Evolutionary conservation across 2,888 invertebrate species (phyloP).

Genomic region (Ryuthela nishihirai): DNA sequence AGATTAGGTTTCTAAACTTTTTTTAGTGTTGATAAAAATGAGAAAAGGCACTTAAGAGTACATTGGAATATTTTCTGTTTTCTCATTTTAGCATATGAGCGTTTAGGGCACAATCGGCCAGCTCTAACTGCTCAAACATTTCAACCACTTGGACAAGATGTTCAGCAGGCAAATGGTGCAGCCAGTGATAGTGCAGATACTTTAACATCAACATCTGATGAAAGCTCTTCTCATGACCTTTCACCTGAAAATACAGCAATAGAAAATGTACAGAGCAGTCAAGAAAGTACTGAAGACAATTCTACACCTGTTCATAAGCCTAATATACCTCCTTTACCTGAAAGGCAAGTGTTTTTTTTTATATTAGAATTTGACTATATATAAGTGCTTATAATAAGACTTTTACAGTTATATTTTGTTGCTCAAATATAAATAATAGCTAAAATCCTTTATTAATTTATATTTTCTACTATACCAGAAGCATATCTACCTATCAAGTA

Average conservation of each 20-base stretch:
- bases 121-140: slow-evolving; percentile 83
- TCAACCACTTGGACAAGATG: slow-evolving; percentile 64
- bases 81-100: slow-evolving; percentile 78
- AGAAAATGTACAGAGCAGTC: too few relatives aligned
- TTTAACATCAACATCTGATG: not conserved
- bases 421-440: not conserved
- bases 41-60: too few relatives aligned
- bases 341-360: too few relatives aligned
- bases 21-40: too few relatives aligned
- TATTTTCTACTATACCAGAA: not conserved
- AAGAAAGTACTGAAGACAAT: slow-evolving; percentile 30
- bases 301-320: slow-evolving; percentile 30
- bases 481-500: too few relatives aligned
- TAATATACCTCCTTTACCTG: slow-evolving; percentile 27
- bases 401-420: too few relatives aligned
- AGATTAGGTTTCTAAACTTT: too few relatives aligned
- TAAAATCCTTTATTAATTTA: not conserved
- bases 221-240: slow-evolving; percentile 7
- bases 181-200: not conserved
- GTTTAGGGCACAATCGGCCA: slow-evolving; percentile 72
- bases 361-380: too few relatives aligned
- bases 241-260: slow-evolving; percentile 26
- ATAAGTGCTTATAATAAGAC: too few relatives aligned
- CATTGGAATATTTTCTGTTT: too few relatives aligned
- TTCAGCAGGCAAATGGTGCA: slow-evolving; percentile 3